Base-by-base conservation (phyloP, 2,888 invertebrate genomes). In the Pammene aurita region DNA sequence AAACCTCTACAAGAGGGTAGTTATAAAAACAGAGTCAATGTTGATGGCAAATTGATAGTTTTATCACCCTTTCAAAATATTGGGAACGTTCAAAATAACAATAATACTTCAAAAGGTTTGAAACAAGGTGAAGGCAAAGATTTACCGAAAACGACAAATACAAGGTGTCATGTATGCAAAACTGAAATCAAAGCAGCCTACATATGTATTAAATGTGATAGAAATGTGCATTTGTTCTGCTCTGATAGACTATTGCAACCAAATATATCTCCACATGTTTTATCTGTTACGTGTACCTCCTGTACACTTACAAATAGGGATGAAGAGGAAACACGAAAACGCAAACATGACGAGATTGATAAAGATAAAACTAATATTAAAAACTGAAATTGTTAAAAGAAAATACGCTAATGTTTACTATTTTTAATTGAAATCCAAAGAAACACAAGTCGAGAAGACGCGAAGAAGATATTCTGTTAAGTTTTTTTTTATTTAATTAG, bases 231-330 rank as follows among this genome's bases (percentile, higher is more conserved):
- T 60, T 60, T 69, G 46, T 69, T 69, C 16, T 69, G 69, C 41
- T 69, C 69, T 18, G 69, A 69, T n/a, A 69, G 69, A 16, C 18
- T 69, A 54, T 60, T 69, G 34, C 44, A 69, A 34, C 64, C 56
- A 5, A 34, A 55, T 11, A 14, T 60, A 4, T 54, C 69, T 7
- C 34, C 46, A 1, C 14, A 65, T 11, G 65, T 65, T 34, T 65
- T 69, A 55, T 44, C n/a, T 54, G 69, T 69, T 10, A 69, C 42
- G 2, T 69, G 69, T 44, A 69, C 64, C 10, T 26, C 54, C 7
- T 69, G 69, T 55, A 64, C 13, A n/a, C 14, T 69, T 26, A 35
- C 38, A 18, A 55, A 61, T 10, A 4, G 52, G n/a, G 18, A 10
- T 6, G 46, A 48, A n/a, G 10, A 16, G 10, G 38, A 14, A 48